These are phyloP conservation scores for Drosophila robusta DNA, from an alignment of 2,888 invertebrate species.

Conservation along the genomic window DNA sequence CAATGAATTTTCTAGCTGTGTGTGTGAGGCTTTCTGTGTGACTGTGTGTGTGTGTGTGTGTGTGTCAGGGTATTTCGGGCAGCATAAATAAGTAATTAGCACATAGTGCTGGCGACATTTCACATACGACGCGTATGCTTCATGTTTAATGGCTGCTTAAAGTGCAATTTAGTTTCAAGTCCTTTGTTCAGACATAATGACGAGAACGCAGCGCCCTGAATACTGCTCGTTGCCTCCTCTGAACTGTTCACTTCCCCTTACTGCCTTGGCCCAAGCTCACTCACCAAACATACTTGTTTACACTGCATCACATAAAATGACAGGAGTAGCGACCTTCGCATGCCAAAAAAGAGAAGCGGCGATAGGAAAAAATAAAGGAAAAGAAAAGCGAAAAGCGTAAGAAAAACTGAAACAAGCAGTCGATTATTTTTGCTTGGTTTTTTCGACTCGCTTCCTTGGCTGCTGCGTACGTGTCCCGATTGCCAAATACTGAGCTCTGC, in stretches of 20 bases:
- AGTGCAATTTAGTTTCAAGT: constrained; percentile 70
- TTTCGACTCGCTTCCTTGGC: constrained; percentile 32
- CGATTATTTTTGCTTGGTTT: constrained; percentile 52
- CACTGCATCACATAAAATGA: constrained; percentile 59
- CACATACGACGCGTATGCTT: constrained; percentile 34
- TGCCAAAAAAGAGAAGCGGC: constrained; percentile 5
- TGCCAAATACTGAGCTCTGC: constrained; percentile 32
- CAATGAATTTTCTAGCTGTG: constrained; percentile 27
- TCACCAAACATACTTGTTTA: constrained; percentile 53
- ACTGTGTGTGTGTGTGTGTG: constrained; percentile 1
- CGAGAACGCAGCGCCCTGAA: constrained; percentile 33
- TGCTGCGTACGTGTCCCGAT: constrained; percentile 52
- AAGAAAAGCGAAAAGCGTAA: not conserved
- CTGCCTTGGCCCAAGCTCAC: constrained; percentile 18
- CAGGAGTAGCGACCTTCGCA: constrained; percentile 67
- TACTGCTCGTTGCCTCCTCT: constrained; percentile 5
- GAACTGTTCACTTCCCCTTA: too few species aligned
- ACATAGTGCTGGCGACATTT: constrained; percentile 63
- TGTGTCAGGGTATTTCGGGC: constrained; percentile 35
- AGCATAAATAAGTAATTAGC: constrained; percentile 77
- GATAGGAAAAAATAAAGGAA: constrained; percentile 4
- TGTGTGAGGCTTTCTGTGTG: not conserved
- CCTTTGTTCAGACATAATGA: constrained; percentile 71
- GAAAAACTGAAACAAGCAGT: constrained; percentile 36
- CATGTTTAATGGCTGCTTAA: constrained; percentile 71